phyloP scores from a whole-genome alignment of 2,888 invertebrate species.

The Drosophila mimica region DNA sequence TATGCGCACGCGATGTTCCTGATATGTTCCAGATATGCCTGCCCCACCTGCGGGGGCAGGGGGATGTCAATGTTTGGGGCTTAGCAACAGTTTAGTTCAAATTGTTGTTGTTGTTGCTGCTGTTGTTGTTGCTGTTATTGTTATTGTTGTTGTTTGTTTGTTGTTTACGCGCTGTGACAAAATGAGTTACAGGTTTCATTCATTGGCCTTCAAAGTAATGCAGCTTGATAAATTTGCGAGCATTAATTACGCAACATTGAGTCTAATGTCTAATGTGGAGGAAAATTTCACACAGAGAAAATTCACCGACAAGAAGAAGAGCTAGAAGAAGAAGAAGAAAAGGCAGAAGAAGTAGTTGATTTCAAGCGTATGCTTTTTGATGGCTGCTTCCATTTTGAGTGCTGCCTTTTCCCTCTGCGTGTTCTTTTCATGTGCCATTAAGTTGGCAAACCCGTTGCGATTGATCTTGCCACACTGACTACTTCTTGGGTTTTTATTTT shows the following conservation, averaged over 20 bases:
- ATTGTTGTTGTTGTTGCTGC: slow-evolving; percentile 27
- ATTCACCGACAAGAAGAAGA: not conserved
- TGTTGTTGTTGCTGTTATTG: not conserved
- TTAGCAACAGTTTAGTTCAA: slow-evolving; percentile 74
- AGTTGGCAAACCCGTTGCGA: slow-evolving; percentile 69
- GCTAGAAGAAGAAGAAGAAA: no score
- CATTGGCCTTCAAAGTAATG: slow-evolving; percentile 67
- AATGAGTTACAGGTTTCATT: slow-evolving; percentile 78
- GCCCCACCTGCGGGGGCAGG: not conserved
- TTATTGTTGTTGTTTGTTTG: slow-evolving; percentile 22
- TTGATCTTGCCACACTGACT: slow-evolving; percentile 63
- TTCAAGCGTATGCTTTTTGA: not conserved
- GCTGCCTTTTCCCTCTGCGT: slow-evolving; percentile 14
- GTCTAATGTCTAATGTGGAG: slow-evolving; percentile 36
- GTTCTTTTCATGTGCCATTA: slow-evolving; percentile 73
- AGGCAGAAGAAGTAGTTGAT: not conserved
- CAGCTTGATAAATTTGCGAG: slow-evolving; percentile 78
- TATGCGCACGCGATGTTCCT: slow-evolving; percentile 48
- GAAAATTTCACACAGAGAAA: slow-evolving; percentile 9
- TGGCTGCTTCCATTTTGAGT: slow-evolving; percentile 20
- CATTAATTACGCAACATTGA: slow-evolving; percentile 80
- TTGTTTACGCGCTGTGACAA: slow-evolving; percentile 71
- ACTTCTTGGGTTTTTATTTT: slow-evolving; percentile 57
- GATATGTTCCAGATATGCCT: slow-evolving; percentile 25
- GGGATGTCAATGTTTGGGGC: slow-evolving; percentile 49